These are phyloP conservation scores for Varecia variegata DNA, from an alignment of 2,797 vertebrate genomes.

Conservation along the genomic window DNA sequence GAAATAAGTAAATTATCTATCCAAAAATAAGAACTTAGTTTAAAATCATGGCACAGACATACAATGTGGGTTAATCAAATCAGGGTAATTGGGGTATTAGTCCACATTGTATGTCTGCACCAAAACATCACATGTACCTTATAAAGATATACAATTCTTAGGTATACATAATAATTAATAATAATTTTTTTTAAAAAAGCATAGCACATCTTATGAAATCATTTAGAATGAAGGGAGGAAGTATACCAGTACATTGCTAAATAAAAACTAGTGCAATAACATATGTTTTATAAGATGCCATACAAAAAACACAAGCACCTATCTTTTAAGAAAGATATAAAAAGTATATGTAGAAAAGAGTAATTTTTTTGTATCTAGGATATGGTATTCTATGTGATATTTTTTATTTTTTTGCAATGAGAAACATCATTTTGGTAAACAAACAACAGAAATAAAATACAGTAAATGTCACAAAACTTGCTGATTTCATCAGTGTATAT, in stretches of 20 bases:
- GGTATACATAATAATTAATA: not conserved
- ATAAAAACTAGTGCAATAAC: not conserved
- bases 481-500: not conserved
- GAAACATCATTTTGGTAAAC: not conserved
- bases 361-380: not conserved
- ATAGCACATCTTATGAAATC: not conserved
- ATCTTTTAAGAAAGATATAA: not conserved
- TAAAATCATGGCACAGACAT: not conserved
- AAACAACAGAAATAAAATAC: not conserved
- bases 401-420: not conserved
- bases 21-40: not conserved
- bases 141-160: not conserved
- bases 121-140: not conserved
- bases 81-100: not conserved
- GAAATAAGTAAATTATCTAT: not conserved
- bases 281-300: not conserved
- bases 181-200: not conserved
- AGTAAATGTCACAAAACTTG: not conserved
- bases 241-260: not conserved
- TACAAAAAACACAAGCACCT: not conserved
- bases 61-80: not conserved
- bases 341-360: not conserved
- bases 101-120: not conserved
- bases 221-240: not conserved
- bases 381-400: not conserved